Evolutionary conservation across 2,888 invertebrate species (phyloP).

Genomic region (Drosophila pegasa): DNA sequence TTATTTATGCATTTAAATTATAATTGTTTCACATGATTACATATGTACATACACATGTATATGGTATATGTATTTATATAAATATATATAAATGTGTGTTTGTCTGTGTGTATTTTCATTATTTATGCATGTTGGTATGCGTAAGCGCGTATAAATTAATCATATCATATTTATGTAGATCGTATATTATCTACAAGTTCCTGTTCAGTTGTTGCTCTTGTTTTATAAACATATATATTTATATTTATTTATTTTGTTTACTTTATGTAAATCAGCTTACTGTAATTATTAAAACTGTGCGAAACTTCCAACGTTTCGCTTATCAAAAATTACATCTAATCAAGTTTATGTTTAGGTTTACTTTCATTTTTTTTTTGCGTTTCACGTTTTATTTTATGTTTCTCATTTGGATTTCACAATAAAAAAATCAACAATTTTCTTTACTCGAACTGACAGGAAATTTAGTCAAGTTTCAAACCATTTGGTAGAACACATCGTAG

Average conservation of each 20-base stretch:
- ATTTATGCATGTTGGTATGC: constrained; percentile 63
- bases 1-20: constrained; percentile 56
- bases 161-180: constrained; percentile 65
- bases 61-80: constrained; percentile 40
- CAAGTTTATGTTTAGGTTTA: constrained; percentile 12
- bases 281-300: constrained; percentile 61
- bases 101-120: constrained; percentile 39
- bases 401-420: constrained; percentile 35
- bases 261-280: constrained; percentile 62
- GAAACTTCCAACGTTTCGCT: constrained; percentile 54
- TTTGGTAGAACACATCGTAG: constrained; percentile 71
- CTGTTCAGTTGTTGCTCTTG: constrained; percentile 63
- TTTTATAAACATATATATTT: constrained; percentile 55
- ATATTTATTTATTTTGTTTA: constrained; percentile 31
- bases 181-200: constrained; percentile 73
- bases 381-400: constrained; percentile 7
- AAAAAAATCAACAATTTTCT: constrained; percentile 49
- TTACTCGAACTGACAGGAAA: constrained; percentile 55
- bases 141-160: constrained; percentile 75
- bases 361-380: neutral
- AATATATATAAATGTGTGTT: constrained; percentile 14
- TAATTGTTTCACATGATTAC: constrained; percentile 46
- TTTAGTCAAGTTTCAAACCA: constrained; percentile 70
- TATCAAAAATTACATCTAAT: constrained; percentile 69
- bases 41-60: constrained; percentile 53